phyloP scores from a whole-genome alignment of 2,113 vertebrate species.

The Gorsachius goisagi region DNA sequence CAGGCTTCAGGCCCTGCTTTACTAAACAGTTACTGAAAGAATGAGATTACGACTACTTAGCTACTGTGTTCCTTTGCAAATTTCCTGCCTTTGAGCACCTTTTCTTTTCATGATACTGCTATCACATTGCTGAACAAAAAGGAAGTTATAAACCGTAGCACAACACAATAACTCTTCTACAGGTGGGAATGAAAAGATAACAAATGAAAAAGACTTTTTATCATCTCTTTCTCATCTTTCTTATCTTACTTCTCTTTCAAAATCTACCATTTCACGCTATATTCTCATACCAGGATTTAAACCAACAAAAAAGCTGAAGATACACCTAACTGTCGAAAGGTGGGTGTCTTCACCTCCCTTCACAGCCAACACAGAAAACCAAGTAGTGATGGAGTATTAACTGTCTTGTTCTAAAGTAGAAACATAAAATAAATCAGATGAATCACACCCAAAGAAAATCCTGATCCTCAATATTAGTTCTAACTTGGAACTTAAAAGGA shows the following conservation, averaged over 20 bases:
- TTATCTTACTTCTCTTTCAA: neutral
- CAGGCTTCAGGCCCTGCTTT: neutral
- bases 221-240: neutral
- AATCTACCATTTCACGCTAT: neutral
- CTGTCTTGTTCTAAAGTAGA: neutral
- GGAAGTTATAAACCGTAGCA: neutral
- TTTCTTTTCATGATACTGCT: neutral
- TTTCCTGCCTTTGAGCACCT: neutral
- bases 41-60: neutral
- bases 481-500: neutral
- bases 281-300: neutral
- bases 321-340: neutral
- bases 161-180: neutral
- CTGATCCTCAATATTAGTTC: neutral
- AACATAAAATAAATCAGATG: neutral
- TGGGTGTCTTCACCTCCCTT: neutral
- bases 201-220: neutral
- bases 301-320: neutral
- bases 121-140: neutral
- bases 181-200: neutral
- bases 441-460: neutral
- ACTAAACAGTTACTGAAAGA: neutral
- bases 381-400: neutral
- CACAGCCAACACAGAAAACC: neutral
- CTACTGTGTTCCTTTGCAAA: neutral